Conservation (phyloP, 2,113 vertebrate species). For the Channa maculata region DNA sequence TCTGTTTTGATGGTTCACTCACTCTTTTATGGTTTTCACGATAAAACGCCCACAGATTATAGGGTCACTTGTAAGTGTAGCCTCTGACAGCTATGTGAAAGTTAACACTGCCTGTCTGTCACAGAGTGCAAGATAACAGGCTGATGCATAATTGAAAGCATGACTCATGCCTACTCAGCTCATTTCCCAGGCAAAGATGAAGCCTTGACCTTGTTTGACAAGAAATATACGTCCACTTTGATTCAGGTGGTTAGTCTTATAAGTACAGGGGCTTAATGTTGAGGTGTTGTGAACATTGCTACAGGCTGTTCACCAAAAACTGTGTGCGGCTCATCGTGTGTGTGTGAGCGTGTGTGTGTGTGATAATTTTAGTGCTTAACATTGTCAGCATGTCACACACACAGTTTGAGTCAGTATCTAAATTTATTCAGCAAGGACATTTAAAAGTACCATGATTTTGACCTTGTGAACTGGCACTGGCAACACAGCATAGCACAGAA, state of each 20-base stretch:
- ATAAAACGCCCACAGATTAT: conserved; percentile 6
- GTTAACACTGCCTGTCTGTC: conserved; percentile 37
- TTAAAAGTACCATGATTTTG: conserved; percentile 65
- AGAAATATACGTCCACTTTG: conserved; percentile 40
- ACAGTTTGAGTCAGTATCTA: conserved; percentile 58
- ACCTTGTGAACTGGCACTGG: conserved; percentile 66
- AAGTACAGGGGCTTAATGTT: conserved; percentile 31
- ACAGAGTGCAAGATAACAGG: conserved; percentile 20
- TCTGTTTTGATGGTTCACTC: background rate
- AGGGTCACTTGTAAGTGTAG: conserved; percentile 35
- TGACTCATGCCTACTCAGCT: conserved; percentile 74
- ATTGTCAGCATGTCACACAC: conserved; percentile 28
- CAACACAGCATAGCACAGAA: conserved; percentile 49
- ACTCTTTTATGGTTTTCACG: background rate
- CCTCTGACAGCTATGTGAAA: conserved; percentile 46
- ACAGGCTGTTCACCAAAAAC: conserved; percentile 44
- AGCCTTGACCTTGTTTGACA: conserved; percentile 49
- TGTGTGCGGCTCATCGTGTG: background rate
- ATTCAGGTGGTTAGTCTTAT: conserved; percentile 45
- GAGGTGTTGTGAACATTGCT: conserved; percentile 60
- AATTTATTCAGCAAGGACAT: conserved; percentile 74
- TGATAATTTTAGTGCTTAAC: conserved; percentile 1
- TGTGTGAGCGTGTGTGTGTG: conserved; percentile 12
- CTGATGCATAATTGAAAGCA: conserved; percentile 70
- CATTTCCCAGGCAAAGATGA: conserved; percentile 49